Evolutionary conservation across 1,140 invertebrate species (phyloP).

Genomic region (Drosophila subpulchrella): DNA sequence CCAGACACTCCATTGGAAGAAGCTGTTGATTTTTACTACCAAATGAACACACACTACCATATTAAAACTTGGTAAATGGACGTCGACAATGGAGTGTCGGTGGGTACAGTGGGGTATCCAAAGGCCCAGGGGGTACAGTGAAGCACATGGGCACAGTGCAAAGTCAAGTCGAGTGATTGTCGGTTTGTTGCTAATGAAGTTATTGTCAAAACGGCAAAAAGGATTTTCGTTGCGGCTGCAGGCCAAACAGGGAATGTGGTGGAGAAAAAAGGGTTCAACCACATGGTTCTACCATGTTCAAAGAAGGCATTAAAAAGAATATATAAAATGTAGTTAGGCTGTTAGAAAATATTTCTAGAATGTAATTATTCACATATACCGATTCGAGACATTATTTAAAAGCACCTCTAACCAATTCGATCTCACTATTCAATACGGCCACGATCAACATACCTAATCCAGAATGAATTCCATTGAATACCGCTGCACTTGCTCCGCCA

Average conservation of each 20-base stretch:
- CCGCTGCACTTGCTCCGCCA: conserved; percentile 16
- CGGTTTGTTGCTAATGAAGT: conserved; percentile 59
- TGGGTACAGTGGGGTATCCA: neutral
- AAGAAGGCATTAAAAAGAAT: neutral
- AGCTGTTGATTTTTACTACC: conserved; percentile 59
- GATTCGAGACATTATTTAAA: neutral
- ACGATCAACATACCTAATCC: conserved; percentile 32
- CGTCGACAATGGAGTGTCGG: neutral
- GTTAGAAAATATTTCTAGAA: neutral
- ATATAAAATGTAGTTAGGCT: neutral
- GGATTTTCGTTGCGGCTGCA: conserved; percentile 21
- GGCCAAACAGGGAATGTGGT: conserved; percentile 6
- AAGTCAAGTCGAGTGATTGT: conserved; percentile 52
- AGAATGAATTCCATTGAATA: conserved; percentile 5
- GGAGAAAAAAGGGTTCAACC: neutral
- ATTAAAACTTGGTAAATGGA: conserved; percentile 55
- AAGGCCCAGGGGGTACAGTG: conserved; percentile 7
- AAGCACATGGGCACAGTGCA: conserved; percentile 11
- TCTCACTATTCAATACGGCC: conserved; percentile 9
- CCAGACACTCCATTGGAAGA: conserved; percentile 31
- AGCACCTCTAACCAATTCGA: conserved; percentile 4
- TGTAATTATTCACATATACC: no score
- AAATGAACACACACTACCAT: conserved; percentile 41
- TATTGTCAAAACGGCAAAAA: conserved; percentile 52
- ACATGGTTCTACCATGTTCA: neutral